Evolutionary conservation across 2,797 vertebrate genomes (phyloP), one percentile per base, ranked within the genome.

Genomic region (Sandelia bainsii): DNA sequence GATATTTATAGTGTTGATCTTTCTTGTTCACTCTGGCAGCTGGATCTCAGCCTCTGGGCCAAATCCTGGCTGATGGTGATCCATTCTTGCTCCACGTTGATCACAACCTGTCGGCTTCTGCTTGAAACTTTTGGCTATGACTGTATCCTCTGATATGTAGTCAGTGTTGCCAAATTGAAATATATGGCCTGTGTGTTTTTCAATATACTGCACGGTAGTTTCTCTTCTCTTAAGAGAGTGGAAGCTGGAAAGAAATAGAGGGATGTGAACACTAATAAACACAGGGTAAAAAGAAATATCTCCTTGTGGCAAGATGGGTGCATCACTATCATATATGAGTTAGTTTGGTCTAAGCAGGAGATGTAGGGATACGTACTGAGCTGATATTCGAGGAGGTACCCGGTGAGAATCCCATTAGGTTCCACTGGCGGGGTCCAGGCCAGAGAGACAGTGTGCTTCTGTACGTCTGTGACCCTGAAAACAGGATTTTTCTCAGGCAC

Each of bases 361-460:
- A 53, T 6, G 14, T 2, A 37, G 5, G 20, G 12, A 72, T 76
- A 96, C 98, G 6, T 96, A 99, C 98, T 96, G 73, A 97, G 96
- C 92, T 99, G 97, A 81, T 98, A 97, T 40, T 98, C 95, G 13
- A 99, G 93, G 52, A 96, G 42, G 77, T 97, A 98, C 45, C 96
- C 92, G 0, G 94, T 97, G 56, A 99, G 93, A 86, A 97, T 92
- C 54, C 98, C 98, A 23, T 98, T 98, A 42, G 95, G 86, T 69
- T 95, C 96, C 72, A 87, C 70, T 2, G 98, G 98, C 12, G 95
- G 93, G 17, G 94, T 94, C 98, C 98, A 99, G 1, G 88, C 94
- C 45, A 99, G 79, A 8, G 96, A 95, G 69, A 96, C 90, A 0
- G 94, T 94, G 50, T 96, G 92, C 84, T 92, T 94, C 81, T 97